A percentile compares a stretch with the other conserved stretches of the same genome.
These are phyloP conservation scores for Dynastes tityus DNA, from an alignment of 2,888 invertebrate genomes.

Conservation along the genomic window DNA sequence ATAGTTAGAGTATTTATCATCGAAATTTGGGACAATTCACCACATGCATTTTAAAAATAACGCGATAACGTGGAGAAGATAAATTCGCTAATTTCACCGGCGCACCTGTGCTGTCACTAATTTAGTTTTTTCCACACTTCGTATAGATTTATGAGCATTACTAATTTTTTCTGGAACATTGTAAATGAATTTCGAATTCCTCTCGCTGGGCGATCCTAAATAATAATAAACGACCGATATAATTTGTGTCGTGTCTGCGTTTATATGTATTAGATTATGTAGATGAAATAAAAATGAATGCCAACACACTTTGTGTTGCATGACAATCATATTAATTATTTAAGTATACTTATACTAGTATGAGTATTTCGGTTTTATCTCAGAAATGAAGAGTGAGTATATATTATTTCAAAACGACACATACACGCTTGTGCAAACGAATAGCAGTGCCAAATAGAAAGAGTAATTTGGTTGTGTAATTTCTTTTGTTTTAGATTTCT, in stretches of 20 bases:
- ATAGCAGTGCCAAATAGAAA: too few species aligned
- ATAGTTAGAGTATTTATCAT: slow-evolving; percentile 34
- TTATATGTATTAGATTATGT: not conserved
- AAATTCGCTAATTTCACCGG: slow-evolving; percentile 46
- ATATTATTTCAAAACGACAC: too few species aligned
- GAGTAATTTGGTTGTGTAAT: too few species aligned
- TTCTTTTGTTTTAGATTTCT: too few species aligned
- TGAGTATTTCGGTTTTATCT: too few species aligned
- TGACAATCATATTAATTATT: too few species aligned
- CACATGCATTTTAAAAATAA: slow-evolving; percentile 42
- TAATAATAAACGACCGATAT: slow-evolving; percentile 33
- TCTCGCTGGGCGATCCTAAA: slow-evolving; percentile 13
- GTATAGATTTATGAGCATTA: slow-evolving; percentile 30
- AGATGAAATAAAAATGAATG: too few species aligned
- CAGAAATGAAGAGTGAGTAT: too few species aligned
- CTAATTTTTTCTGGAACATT: slow-evolving; percentile 32
- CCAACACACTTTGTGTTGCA: too few species aligned
- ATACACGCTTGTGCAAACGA: too few species aligned
- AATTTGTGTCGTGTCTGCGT: not conserved
- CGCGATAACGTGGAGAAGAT: slow-evolving; percentile 44
- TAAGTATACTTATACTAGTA: too few species aligned
- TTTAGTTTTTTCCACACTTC: slow-evolving; percentile 47
- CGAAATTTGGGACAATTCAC: slow-evolving; percentile 37
- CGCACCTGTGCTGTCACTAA: slow-evolving; percentile 46
- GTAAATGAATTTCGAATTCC: slow-evolving; percentile 28